Conservation (phyloP, 2,113 vertebrate species). For the Amazona guildingii region DNA sequence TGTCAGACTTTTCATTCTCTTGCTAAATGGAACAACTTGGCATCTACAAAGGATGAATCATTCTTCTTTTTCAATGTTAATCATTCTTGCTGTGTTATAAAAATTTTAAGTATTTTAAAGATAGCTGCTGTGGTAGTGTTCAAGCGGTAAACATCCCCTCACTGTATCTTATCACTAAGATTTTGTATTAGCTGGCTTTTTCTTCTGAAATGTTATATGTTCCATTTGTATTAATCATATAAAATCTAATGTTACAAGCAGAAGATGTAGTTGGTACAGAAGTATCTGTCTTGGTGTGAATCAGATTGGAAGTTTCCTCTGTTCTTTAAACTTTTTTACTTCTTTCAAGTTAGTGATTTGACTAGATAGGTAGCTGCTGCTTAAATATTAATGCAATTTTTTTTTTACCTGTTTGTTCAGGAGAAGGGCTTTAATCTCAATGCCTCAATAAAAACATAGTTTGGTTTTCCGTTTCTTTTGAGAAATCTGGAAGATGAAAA, state of each 20-base stretch:
- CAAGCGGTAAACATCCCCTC: background rate
- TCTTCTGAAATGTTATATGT: background rate
- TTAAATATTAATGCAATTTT: background rate
- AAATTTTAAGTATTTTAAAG: background rate
- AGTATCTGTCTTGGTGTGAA: background rate
- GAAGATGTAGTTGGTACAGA: background rate
- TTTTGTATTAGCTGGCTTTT: background rate
- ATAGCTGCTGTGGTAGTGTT: background rate
- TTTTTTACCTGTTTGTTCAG: background rate
- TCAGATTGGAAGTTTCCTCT: background rate
- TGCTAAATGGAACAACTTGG: background rate
- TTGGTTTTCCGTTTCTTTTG: background rate
- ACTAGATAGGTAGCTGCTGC: background rate
- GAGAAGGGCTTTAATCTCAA: background rate
- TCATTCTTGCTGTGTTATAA: background rate
- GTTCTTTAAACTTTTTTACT: background rate
- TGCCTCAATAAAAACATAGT: background rate
- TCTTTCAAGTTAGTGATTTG: background rate
- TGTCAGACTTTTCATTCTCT: background rate
- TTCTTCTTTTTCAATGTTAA: background rate
- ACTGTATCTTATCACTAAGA: background rate
- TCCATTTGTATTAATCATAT: background rate
- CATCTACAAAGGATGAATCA: background rate
- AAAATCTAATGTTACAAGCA: background rate
- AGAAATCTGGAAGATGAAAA: background rate